A percentile compares a stretch with the other conserved stretches of the same genome.
Conservation (phyloP, 92 coral and sea anemone genomes). For the Diadumene lineata region DNA sequence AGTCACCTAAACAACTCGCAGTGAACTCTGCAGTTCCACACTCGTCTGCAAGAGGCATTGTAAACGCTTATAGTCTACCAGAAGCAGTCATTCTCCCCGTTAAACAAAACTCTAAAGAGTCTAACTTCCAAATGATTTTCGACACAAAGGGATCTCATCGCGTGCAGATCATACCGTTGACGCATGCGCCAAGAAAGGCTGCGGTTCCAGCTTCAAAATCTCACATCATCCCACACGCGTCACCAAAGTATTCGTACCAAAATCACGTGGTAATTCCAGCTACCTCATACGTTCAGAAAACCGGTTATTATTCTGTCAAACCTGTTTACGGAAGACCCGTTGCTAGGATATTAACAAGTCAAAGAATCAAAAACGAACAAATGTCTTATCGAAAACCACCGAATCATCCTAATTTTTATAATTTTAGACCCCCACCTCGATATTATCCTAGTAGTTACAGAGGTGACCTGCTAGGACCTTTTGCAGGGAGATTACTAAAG, state of each 20-base stretch:
- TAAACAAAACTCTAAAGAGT: background rate
- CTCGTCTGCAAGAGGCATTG: background rate
- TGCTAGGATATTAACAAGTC: constrained; percentile 1
- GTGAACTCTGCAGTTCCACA: background rate
- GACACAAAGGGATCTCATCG: background rate
- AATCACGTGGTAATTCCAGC: background rate
- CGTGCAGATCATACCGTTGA: background rate
- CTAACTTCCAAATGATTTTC: background rate
- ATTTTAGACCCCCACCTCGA: background rate
- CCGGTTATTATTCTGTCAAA: background rate
- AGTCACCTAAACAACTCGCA: background rate
- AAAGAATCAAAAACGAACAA: background rate
- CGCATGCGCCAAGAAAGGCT: background rate
- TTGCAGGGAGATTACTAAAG: background rate
- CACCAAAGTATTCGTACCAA: background rate
- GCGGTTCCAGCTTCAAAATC: background rate
- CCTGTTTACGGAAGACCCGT: background rate
- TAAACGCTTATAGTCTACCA: background rate
- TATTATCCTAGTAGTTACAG: background rate
- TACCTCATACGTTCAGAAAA: constrained; percentile 2
- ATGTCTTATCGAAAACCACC: background rate
- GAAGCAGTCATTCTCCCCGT: background rate
- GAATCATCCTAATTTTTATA: background rate
- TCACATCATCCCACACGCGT: background rate
- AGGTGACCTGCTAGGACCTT: background rate